Evolutionary conservation across 2,113 vertebrate genomes (phyloP).

Genomic region (Pelodiscus sinensis): DNA sequence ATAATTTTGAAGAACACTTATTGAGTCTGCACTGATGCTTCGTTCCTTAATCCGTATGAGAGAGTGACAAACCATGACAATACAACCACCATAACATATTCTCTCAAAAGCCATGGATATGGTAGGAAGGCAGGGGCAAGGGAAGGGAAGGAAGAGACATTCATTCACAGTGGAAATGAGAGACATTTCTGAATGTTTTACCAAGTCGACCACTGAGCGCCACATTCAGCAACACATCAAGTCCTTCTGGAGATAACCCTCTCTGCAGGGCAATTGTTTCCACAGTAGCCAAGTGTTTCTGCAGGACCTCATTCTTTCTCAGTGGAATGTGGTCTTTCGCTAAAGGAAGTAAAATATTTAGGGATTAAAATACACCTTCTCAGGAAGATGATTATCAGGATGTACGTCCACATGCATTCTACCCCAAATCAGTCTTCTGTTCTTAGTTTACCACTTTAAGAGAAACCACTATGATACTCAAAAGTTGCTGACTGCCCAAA

Average conservation of each 20-base stretch:
- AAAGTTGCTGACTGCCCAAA: not conserved
- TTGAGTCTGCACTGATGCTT: not conserved
- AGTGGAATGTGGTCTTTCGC: slow-evolving; percentile 74
- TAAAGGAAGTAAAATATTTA: slow-evolving; percentile 52
- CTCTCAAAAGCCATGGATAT: not conserved
- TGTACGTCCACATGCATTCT: not conserved
- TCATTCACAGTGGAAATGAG: not conserved
- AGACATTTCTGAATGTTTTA: slow-evolving; percentile 65
- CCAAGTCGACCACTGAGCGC: slow-evolving; percentile 89
- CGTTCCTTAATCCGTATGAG: not conserved
- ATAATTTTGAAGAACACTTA: not conserved
- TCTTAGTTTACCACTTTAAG: not conserved
- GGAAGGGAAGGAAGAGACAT: not conserved
- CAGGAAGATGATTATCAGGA: not conserved
- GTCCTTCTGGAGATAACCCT: slow-evolving; percentile 85
- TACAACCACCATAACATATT: not conserved
- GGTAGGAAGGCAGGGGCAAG: not conserved
- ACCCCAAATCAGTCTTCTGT: not conserved
- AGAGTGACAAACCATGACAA: not conserved
- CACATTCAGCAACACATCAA: slow-evolving; percentile 85
- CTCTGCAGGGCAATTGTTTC: slow-evolving; percentile 83
- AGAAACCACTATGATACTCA: not conserved
- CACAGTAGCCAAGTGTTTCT: slow-evolving; percentile 82
- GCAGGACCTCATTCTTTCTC: slow-evolving; percentile 73
- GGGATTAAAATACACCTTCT: not conserved